Evolutionary conservation across 2,888 invertebrate genomes (phyloP), one percentile per base, ranked within the genome.

Genomic region (Dascillus cervinus): DNA sequence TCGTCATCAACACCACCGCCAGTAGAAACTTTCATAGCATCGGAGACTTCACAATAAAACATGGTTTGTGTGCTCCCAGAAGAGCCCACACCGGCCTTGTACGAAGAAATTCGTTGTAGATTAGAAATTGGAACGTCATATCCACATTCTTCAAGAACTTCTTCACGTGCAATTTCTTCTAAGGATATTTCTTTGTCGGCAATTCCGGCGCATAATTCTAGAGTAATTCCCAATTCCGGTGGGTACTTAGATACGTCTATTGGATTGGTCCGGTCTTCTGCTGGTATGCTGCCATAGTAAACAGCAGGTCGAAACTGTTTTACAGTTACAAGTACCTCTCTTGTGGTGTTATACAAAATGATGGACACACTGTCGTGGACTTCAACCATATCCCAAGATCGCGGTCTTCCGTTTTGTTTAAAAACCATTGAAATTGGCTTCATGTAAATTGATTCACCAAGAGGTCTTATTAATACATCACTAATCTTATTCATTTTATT

Each of bases 151-250:
- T 96, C 95, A 2, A 82, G 53, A 1, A 90, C 72, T 59, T 96
- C 95, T 44, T 86, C 87, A 28, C 72, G 71, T 0, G 90, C 90
- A 29, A 88, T 89, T 54, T 88, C 79, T 23, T 66, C 69, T 25
- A 82, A 62, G 4, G 80, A 64, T 41, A 76, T 74, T 5, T 77
- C 61, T 58, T 91, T 91, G 57, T 94, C 92, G 2, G 91, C 76
- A 41, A 92, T 86, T 2, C 94, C 95, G 3, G 92, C 94, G 66
- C 95, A 96, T 42, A 95, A 71, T 64, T 96, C 95, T 24, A 89
- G 55, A 0, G 91, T 83, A 3, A 90, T 59, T 0, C 89, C 92
- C 3, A 81, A 58, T 1, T 71, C 67, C 0, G 81, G 72, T 2
- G 84, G 82, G 59, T 80, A 84, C 50, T 79, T 75, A 1, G 62